Base-by-base conservation (phyloP, 2,888 invertebrate genomes). In the Dolichomitus sp. region DNA sequence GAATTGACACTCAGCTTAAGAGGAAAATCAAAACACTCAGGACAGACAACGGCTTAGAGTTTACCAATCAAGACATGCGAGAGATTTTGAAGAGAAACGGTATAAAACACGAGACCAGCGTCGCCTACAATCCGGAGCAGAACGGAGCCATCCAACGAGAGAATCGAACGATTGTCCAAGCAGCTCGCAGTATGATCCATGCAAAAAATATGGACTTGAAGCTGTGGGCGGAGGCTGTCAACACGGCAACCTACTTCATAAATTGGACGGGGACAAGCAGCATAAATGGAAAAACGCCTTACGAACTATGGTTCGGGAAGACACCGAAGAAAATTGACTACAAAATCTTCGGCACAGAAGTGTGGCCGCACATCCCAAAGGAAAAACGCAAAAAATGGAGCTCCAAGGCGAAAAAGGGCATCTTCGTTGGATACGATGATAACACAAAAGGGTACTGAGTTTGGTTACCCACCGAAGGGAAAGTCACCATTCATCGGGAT, bases 341-440 rank as follows among this genome's bases (percentile, higher is more conserved):
- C 0, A 84, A 81, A 37, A 52, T 86, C 54, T 85, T 86, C 50
- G 85, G 84, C 2, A 83, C 82, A 0, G 80, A 84, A 23, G 91
- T 89, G 0, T 90, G 87, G 86, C 89, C 88, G 4, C 91, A 93
- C 83, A 30, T 30, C 30, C 30, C 30, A 4, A 30, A 30, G 30
- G 3, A 30, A 4, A 2, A 4, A 30, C 30, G 30, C 30, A 2
- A 30, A 30, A 84, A 86, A 50, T 86, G 83, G 75, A 83, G 84
- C 17, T 30, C 65, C 4, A 85, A 87, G 63, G 48, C 75, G 0
- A 52, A 76, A 72, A 68, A 76, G 86, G 78, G 50, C 88, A 78
- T 90, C 11, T 78, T 91, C 45, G 86, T 92, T n/a, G 90, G 90
- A 0, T 91, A 92, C 88, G 30, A 30, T 30, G 30, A 30, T 4